These are phyloP conservation scores for Scytalopus superciliaris DNA, from an alignment of 2,113 vertebrate genomes.

Conservation along the genomic window DNA sequence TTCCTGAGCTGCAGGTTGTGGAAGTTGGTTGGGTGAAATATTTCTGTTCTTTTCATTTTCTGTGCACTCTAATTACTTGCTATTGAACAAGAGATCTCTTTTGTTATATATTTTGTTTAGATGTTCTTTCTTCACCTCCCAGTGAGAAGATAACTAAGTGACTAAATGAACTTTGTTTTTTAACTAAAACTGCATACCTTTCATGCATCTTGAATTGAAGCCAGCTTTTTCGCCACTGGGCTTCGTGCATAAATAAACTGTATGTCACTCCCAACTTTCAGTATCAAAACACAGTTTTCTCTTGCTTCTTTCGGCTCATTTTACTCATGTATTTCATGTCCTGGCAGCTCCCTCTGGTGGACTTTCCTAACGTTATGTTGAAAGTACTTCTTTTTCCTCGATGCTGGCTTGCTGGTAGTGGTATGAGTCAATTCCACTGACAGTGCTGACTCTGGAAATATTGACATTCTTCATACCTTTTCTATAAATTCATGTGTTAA, in stretches of 20 bases:
- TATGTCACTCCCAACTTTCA: not conserved
- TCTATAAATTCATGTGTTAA: not conserved
- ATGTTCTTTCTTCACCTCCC: not conserved
- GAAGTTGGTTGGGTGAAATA: not conserved
- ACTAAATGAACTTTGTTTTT: not conserved
- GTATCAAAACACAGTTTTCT: not conserved
- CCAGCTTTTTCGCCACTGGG: not conserved
- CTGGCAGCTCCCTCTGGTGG: slow-evolving; percentile 47
- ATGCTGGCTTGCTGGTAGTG: fast-evolving
- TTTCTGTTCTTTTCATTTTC: not conserved
- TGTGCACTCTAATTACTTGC: not conserved
- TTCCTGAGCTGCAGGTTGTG: not conserved
- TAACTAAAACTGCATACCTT: not conserved
- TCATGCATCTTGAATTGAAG: not conserved
- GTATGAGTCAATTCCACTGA: not conserved
- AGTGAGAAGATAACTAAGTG: not conserved
- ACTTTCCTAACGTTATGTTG: not conserved
- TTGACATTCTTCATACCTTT: not conserved
- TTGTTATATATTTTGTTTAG: not conserved
- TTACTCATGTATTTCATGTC: not conserved
- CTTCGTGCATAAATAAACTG: not conserved
- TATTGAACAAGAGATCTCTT: not conserved
- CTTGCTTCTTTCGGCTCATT: fast-evolving
- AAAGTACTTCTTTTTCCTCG: not conserved
- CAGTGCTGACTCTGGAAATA: not conserved